A percentile compares a stretch with the other conserved stretches of the same genome.
phyloP scores from a whole-genome alignment of 2,888 invertebrate species.

The Galerucella nymphaeae region DNA sequence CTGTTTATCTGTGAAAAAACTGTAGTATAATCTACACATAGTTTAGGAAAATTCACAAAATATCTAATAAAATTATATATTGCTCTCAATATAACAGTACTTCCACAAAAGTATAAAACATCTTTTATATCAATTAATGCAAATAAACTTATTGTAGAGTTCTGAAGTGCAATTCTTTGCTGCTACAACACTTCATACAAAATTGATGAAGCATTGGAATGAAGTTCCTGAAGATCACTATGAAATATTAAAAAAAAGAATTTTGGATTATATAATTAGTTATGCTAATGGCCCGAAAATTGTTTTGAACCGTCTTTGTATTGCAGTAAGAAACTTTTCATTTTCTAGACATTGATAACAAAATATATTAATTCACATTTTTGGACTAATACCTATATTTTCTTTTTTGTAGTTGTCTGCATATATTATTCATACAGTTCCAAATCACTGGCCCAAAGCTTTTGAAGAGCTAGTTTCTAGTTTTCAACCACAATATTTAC shows the following conservation, averaged over 20 bases:
- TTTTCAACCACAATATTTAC: constrained; percentile 67
- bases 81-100: too few relatives aligned
- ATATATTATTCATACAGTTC: constrained; percentile 78
- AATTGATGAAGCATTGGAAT: constrained; percentile 87
- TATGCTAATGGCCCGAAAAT: constrained; percentile 87
- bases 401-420: constrained; percentile 77
- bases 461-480: constrained; percentile 77
- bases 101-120: too few relatives aligned
- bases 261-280: constrained; percentile 80
- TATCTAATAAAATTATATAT: background rate
- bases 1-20: background rate
- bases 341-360: background rate
- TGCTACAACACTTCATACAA: constrained; percentile 89
- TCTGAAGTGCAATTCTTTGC: constrained; percentile 95
- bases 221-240: constrained; percentile 87
- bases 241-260: constrained; percentile 79
- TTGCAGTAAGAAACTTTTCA: constrained; percentile 76
- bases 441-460: constrained; percentile 72
- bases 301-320: constrained; percentile 86
- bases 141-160: constrained; percentile 68
- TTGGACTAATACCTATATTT: background rate
- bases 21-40: background rate
- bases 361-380: background rate
- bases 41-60: background rate
- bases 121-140: background rate